Conservation (phyloP, 2,113 vertebrate species). For the Ceuthmochares aereus region DNA sequence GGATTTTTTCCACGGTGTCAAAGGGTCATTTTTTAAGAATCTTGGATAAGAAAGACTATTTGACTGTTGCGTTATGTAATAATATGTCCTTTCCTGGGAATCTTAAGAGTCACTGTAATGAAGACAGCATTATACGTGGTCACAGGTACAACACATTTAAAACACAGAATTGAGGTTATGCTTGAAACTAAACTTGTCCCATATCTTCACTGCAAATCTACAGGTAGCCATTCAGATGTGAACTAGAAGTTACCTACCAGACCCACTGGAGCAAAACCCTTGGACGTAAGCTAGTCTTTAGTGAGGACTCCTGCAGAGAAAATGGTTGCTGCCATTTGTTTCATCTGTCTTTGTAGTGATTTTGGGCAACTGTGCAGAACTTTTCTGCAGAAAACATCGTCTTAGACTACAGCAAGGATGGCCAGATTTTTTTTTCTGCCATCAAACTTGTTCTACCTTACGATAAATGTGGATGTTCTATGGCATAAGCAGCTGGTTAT, state of each 20-base stretch:
- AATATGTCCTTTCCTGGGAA: neutral
- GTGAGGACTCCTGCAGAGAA: fast-evolving
- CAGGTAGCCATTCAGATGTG: neutral
- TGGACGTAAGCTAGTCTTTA: neutral
- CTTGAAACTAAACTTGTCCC: neutral
- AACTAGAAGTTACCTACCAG: neutral
- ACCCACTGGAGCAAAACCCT: neutral
- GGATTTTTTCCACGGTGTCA: neutral
- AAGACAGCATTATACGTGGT: neutral
- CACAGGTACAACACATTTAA: neutral
- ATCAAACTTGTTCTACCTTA: neutral
- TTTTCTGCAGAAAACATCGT: neutral
- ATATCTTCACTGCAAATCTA: neutral
- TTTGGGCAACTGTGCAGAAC: neutral
- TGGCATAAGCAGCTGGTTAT: neutral
- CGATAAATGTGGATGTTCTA: neutral
- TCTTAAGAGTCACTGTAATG: neutral
- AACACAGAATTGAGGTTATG: neutral
- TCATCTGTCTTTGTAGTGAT: neutral
- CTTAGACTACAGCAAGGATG: neutral
- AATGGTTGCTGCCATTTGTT: neutral
- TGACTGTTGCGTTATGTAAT: neutral
- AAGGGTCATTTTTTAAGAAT: neutral
- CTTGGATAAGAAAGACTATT: neutral
- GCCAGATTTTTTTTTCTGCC: neutral